Evolutionary conservation across 2,797 vertebrate species (phyloP), one percentile per base, ranked within the genome.

Genomic region (Naso thynnoides): DNA sequence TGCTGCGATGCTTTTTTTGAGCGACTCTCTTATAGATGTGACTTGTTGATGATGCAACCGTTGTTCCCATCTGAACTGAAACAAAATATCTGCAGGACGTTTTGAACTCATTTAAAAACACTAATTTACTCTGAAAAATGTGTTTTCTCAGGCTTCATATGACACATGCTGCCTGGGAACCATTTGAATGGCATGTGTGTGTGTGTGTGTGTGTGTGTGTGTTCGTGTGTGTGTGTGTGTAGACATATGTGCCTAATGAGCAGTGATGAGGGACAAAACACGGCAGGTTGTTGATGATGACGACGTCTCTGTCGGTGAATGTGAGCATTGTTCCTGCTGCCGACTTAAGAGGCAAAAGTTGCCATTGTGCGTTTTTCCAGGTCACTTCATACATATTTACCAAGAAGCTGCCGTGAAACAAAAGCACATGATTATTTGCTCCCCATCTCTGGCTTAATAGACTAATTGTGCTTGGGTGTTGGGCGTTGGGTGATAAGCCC

Each of bases 361-460:
- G 83, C 65, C 78, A 90, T 91, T 93, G 89, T 92, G 80, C 69
- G 15, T 66, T 78, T 89, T 90, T 92, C 88, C 84, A 89, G 91
- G 92, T 92, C 90, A 90, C 79, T 86, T 87, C 67, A 82, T 78
- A n/a, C 80, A 64, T 83, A 60, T 90, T 86, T 79, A 68, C 74
- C 71, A 47, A 85, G 85, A 67, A 78, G 68, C 19, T 60, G 71
- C 16, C 18, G n/a, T 4, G 16, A 70, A 55, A 86, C 81, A 83
- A 84, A 82, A 53, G 53, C 54, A 8, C 21, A 1, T 58, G 49
- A 81, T 85, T 74, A 75, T 78, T 79, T 60, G 31, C 73, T 81
- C 41, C 23, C 65, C 54, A 53, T 77, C 44, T 4, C 38, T 11
- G 26, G 18, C 42, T 75, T 81, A 72, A 75, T 68, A 9, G 56